Conservation (phyloP, 2,113 vertebrate genomes). For the Coptodon rendalli region DNA sequence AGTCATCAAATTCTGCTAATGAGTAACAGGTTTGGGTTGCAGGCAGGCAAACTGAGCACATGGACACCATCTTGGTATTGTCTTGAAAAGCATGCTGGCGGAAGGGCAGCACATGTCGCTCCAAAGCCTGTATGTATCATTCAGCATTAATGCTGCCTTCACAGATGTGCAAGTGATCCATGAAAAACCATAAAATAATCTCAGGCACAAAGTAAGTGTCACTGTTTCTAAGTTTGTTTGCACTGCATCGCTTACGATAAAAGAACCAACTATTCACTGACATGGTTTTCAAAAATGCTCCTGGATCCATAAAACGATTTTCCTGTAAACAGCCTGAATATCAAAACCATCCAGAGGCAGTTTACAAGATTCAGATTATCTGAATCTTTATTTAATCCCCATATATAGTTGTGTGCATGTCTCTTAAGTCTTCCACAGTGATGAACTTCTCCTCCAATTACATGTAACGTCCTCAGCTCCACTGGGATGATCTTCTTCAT, state of each 20-base stretch:
- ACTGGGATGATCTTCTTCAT: background rate
- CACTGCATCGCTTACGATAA: background rate
- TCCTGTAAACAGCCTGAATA: background rate
- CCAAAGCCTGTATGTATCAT: background rate
- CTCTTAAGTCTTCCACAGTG: background rate
- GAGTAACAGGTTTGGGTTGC: background rate
- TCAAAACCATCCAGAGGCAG: background rate
- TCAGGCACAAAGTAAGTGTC: background rate
- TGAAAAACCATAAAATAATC: accelerated
- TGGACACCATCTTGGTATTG: background rate
- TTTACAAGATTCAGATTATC: background rate
- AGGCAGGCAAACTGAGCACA: background rate
- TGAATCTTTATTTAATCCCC: background rate
- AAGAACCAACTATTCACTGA: background rate
- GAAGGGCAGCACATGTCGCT: background rate
- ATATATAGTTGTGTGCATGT: background rate
- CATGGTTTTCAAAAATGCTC: accelerated
- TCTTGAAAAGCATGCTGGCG: accelerated
- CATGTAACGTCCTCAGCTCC: background rate
- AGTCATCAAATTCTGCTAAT: accelerated
- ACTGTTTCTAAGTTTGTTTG: background rate
- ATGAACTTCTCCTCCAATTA: background rate
- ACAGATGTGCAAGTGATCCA: background rate
- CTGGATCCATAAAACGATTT: background rate
- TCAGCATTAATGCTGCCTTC: background rate